Conservation (phyloP, 2,113 vertebrate species). For the Pelmatolapia mariae region DNA sequence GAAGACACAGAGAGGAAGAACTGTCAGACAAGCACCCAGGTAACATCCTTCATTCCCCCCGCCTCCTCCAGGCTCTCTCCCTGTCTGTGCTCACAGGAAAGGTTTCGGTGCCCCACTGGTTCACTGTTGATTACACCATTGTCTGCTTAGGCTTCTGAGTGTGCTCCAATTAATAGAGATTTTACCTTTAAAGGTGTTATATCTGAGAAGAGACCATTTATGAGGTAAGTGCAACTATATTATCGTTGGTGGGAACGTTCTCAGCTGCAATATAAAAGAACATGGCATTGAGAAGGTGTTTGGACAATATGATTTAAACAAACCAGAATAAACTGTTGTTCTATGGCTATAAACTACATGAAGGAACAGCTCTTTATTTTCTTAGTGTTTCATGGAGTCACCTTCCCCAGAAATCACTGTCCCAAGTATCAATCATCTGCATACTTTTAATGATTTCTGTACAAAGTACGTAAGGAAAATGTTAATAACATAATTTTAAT, state of each 20-base stretch:
- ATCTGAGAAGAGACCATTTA: neutral
- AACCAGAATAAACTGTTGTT: neutral
- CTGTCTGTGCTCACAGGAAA: conserved; percentile 38
- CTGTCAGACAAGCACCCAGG: conserved; percentile 61
- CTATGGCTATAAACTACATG: neutral
- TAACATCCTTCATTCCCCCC: conserved; percentile 53
- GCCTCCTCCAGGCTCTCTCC: neutral
- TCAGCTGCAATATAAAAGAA: neutral
- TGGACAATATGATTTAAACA: neutral
- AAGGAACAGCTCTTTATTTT: neutral
- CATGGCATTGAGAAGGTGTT: neutral
- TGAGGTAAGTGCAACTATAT: neutral
- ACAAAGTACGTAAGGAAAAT: neutral
- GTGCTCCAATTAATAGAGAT: conserved; percentile 11
- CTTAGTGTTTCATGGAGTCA: neutral
- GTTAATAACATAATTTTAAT: neutral
- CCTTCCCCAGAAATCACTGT: neutral
- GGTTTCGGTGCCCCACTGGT: conserved; percentile 34
- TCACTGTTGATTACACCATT: conserved; percentile 55
- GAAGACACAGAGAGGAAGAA: conserved; percentile 56
- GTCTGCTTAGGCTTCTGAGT: conserved; percentile 37
- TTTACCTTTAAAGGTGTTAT: neutral
- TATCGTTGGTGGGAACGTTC: neutral
- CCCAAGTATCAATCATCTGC: neutral
- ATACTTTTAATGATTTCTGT: neutral